These are phyloP conservation scores for Colossoma macropomum DNA, from an alignment of 2,113 vertebrate genomes.

Conservation along the genomic window DNA sequence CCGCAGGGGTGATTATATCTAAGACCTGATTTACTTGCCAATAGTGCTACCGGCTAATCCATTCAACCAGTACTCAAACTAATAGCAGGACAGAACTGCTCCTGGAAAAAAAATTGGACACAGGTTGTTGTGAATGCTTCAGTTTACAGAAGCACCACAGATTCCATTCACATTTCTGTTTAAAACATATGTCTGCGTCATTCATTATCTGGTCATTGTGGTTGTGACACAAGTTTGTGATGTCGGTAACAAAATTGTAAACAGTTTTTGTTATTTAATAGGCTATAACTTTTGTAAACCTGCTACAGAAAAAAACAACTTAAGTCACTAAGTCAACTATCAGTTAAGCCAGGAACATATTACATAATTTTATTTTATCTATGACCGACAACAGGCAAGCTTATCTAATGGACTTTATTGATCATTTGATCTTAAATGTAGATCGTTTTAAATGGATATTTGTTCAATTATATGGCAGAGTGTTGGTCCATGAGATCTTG, in stretches of 20 bases:
- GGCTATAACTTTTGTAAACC: no score
- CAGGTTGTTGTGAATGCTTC: background rate
- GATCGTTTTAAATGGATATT: background rate
- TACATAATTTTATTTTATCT: no score
- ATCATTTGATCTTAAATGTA: background rate
- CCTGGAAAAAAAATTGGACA: background rate
- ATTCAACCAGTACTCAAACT: constrained; percentile 45
- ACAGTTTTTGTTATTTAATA: no score
- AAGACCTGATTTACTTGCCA: constrained; percentile 61
- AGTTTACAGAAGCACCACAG: background rate
- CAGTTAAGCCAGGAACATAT: no score
- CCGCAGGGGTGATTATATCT: constrained; percentile 66
- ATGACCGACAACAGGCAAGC: no score
- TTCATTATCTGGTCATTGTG: no score
- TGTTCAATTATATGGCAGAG: background rate
- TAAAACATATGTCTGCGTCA: no score
- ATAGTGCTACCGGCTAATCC: constrained; percentile 63
- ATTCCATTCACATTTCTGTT: background rate
- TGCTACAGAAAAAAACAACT: no score
- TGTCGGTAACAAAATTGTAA: no score
- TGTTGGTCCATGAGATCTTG: background rate
- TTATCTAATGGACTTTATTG: background rate
- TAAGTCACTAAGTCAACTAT: no score
- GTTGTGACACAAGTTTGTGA: no score
- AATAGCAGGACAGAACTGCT: background rate